A percentile compares a stretch with the other conserved stretches of the same genome.
Evolutionary conservation across 2,797 vertebrate species (phyloP).

Genomic region (Scarus forsteni): DNA sequence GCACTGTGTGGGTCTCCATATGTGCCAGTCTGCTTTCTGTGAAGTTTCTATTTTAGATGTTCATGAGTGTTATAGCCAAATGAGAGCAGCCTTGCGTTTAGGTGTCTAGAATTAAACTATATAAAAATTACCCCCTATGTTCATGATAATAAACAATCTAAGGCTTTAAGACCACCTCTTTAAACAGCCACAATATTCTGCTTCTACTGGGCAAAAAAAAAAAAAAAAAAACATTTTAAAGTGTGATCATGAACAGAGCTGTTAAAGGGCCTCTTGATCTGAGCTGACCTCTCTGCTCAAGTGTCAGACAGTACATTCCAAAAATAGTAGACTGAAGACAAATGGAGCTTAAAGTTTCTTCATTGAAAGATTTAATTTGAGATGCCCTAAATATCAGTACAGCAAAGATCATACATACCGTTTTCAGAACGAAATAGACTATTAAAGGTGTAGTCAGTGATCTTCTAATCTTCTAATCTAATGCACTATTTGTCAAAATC

Average conservation of each 20-base stretch:
- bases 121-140: neutral
- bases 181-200: neutral
- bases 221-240: too few relatives aligned
- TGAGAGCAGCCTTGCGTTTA: neutral
- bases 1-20: neutral
- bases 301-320: neutral
- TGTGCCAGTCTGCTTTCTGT: slow-evolving; percentile 8
- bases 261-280: neutral
- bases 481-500: too few relatives aligned
- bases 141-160: slow-evolving; percentile 8
- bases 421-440: too few relatives aligned
- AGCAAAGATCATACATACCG: too few relatives aligned
- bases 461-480: too few relatives aligned
- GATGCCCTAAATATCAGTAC: too few relatives aligned
- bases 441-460: too few relatives aligned
- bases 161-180: neutral
- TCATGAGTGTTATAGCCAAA: slow-evolving; percentile 12
- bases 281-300: neutral
- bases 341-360: neutral
- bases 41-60: slow-evolving; percentile 7
- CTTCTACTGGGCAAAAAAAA: neutral
- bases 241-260: neutral
- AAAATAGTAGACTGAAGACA: neutral
- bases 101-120: neutral
- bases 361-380: too few relatives aligned